phyloP scores from a whole-genome alignment of 2,797 vertebrate species.

The Sebastes diploproa region DNA sequence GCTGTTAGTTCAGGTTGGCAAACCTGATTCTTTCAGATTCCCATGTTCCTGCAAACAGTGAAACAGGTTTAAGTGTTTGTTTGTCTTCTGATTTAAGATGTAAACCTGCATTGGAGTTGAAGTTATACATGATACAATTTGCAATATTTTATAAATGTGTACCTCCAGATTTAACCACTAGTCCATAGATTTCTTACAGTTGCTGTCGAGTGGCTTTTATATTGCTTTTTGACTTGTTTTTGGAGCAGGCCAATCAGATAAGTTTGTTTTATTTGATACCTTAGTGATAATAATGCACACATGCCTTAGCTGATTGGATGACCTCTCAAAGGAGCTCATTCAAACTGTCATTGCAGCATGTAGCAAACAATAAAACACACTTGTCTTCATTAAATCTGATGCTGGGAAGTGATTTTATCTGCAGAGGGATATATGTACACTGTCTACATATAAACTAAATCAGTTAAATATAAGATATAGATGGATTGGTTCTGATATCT shows the following conservation, averaged over 20 bases:
- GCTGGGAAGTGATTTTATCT: slow-evolving; percentile 22
- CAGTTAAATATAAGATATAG: slow-evolving; percentile 12
- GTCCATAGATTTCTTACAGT: slow-evolving; percentile 59
- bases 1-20: slow-evolving; percentile 42
- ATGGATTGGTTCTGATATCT: slow-evolving; percentile 27
- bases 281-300: slow-evolving; percentile 80
- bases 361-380: slow-evolving; percentile 51
- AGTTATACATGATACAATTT: slow-evolving; percentile 31
- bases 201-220: slow-evolving; percentile 61
- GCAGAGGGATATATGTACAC: slow-evolving; percentile 14
- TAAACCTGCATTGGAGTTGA: slow-evolving; percentile 24
- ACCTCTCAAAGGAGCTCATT: slow-evolving; percentile 49
- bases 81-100: slow-evolving; percentile 42
- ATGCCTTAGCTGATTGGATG: slow-evolving; percentile 85
- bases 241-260: slow-evolving; percentile 62
- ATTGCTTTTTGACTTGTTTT: slow-evolving; percentile 76
- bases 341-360: slow-evolving; percentile 65
- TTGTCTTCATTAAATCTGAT: slow-evolving; percentile 28
- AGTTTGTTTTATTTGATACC: slow-evolving; percentile 78
- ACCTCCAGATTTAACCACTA: slow-evolving; percentile 43
- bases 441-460: slow-evolving; percentile 19
- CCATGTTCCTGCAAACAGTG: slow-evolving; percentile 28
- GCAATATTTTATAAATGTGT: slow-evolving; percentile 58
- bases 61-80: slow-evolving; percentile 42
- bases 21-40: slow-evolving; percentile 39